Conservation (phyloP, 2,113 vertebrate species). For the Motacilla alba region DNA sequence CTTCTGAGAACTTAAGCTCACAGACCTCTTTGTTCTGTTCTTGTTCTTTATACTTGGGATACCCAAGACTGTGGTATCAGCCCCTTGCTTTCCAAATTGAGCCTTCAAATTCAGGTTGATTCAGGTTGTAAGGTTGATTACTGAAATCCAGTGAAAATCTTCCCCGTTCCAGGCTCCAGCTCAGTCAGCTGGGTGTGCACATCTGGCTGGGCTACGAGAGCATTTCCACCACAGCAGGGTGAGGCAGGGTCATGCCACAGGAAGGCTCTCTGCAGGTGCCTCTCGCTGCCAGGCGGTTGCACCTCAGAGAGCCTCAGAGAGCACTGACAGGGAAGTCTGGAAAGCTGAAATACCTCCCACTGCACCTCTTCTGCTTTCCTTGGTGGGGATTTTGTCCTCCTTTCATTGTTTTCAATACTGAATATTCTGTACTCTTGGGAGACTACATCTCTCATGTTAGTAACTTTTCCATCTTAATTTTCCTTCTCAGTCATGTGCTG, state of each 20-base stretch:
- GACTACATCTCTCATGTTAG: not conserved
- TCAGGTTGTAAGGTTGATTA: no score
- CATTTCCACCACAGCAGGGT: not conserved
- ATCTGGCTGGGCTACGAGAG: not conserved
- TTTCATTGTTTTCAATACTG: not conserved
- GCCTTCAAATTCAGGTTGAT: no score
- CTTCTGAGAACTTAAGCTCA: not conserved
- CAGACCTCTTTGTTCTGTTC: not conserved
- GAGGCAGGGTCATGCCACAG: not conserved
- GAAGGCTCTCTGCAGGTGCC: conserved; percentile 23
- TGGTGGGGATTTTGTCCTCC: not conserved
- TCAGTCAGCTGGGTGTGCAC: not conserved
- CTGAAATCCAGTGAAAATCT: not conserved
- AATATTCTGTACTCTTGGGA: not conserved
- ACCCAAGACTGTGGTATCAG: no score
- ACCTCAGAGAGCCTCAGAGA: no score
- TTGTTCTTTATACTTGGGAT: not conserved
- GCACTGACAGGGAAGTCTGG: not conserved
- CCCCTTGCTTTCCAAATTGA: not conserved
- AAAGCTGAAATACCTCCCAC: not conserved
- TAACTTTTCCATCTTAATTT: not conserved
- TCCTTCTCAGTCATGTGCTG: not conserved
- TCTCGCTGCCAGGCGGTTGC: not conserved
- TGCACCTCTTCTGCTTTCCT: not conserved
- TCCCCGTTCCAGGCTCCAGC: not conserved